phyloP scores from a whole-genome alignment of 2,113 vertebrate species.

The Hirundichthys speculiger region DNA sequence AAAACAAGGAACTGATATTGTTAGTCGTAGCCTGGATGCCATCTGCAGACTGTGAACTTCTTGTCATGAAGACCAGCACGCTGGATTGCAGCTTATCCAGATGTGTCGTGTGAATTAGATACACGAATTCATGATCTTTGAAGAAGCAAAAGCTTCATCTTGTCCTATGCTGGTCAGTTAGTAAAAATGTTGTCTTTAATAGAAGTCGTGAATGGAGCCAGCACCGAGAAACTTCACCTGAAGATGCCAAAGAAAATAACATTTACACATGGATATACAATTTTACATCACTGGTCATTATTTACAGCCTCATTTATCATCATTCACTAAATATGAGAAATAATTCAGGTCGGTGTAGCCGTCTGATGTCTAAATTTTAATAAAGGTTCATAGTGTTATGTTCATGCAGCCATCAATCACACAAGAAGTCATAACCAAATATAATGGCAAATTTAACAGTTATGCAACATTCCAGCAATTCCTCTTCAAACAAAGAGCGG shows the following conservation, averaged over 20 bases:
- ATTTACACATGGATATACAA: too few relatives aligned
- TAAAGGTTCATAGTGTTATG: neutral
- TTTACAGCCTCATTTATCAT: too few relatives aligned
- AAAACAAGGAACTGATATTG: slow-evolving; percentile 10
- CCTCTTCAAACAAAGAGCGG: neutral
- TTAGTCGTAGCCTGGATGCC: slow-evolving; percentile 10
- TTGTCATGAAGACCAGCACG: slow-evolving; percentile 9
- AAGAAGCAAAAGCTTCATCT: slow-evolving; percentile 5
- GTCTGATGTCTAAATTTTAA: neutral
- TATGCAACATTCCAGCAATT: slow-evolving; percentile 5
- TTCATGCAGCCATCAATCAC: neutral
- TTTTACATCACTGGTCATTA: too few relatives aligned
- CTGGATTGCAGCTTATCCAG: slow-evolving; percentile 8
- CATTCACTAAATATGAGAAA: neutral
- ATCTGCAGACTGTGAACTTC: slow-evolving; percentile 1
- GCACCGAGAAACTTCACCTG: neutral
- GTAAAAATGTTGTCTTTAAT: neutral
- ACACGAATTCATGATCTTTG: slow-evolving; percentile 1
- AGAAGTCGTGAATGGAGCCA: neutral
- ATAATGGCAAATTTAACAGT: neutral
- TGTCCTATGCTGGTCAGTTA: neutral
- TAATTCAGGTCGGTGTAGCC: neutral
- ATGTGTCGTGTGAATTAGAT: slow-evolving; percentile 33
- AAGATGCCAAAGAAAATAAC: too few relatives aligned
- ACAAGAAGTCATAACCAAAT: neutral